A percentile compares a stretch with the other conserved stretches of the same genome.
Evolutionary conservation across 2,797 vertebrate genomes (phyloP).

Genomic region (Anguilla anguilla): DNA sequence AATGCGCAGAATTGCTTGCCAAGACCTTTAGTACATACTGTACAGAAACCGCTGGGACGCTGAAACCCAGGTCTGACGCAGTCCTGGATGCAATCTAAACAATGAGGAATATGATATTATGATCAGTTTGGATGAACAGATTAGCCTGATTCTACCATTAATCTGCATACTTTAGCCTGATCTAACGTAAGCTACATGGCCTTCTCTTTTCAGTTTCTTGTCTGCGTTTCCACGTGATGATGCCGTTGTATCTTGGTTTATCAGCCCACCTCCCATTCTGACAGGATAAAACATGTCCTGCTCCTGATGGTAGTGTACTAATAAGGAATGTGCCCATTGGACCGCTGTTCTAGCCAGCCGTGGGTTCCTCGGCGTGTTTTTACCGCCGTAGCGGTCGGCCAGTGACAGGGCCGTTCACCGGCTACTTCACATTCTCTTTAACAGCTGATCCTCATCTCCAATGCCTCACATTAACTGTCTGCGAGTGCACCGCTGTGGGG

Average conservation of each 20-base stretch:
- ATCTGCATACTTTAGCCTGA: background rate
- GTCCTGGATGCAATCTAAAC: too few relatives aligned
- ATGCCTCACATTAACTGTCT: background rate
- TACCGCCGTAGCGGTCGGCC: background rate
- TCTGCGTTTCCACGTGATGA: background rate
- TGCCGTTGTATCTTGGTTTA: background rate
- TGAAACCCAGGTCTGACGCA: too few relatives aligned
- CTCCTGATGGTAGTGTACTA: background rate
- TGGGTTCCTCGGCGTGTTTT: background rate
- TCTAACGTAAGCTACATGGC: background rate
- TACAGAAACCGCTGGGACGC: too few relatives aligned
- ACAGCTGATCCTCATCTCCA: background rate
- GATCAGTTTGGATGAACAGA: background rate
- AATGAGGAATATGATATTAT: background rate
- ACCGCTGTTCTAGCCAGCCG: background rate
- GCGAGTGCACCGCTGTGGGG: background rate
- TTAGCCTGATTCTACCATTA: background rate
- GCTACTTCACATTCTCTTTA: background rate
- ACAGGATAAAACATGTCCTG: conserved; percentile 1
- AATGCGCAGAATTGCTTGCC: background rate
- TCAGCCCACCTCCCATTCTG: background rate
- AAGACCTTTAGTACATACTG: background rate
- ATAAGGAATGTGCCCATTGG: background rate
- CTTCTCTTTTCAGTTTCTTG: background rate
- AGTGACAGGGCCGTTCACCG: background rate